Evolutionary conservation across 2,113 vertebrate genomes (phyloP).

Genomic region (Tringa solitaria): DNA sequence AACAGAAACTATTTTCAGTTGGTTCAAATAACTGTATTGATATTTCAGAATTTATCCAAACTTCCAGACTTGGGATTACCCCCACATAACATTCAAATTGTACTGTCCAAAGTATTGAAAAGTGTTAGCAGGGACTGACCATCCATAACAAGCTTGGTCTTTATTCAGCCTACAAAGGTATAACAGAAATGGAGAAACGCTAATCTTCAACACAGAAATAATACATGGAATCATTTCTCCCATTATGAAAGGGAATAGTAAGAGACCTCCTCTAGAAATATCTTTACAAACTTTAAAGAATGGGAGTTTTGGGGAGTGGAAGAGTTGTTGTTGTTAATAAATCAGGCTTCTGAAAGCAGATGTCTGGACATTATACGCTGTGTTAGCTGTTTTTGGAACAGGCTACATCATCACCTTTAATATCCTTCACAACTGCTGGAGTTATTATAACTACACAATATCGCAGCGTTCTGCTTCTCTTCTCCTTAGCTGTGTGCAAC

Average conservation of each 20-base stretch:
- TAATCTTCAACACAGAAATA: not conserved
- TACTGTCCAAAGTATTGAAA: not conserved
- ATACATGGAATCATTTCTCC: not conserved
- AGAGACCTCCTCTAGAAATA: not conserved
- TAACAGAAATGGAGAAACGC: not conserved
- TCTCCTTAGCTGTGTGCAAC: not conserved
- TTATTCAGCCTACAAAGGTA: not conserved
- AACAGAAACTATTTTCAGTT: not conserved
- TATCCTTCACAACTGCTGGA: not conserved
- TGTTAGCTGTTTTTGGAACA: not conserved
- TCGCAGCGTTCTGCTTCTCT: not conserved
- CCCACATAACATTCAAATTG: not conserved
- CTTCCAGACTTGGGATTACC: not conserved
- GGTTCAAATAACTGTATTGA: not conserved
- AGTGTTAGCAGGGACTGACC: not conserved
- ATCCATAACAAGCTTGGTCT: not conserved
- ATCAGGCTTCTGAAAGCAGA: not conserved
- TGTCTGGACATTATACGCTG: fast-evolving
- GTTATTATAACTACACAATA: not conserved
- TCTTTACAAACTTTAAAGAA: not conserved
- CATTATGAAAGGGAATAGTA: not conserved
- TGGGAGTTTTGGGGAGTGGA: fast-evolving
- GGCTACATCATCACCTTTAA: not conserved
- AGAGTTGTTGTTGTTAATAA: not conserved
- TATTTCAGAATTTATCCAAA: not conserved